These are phyloP conservation scores for Sternarchorhynchus goeldii DNA, from an alignment of 2,797 vertebrate genomes.

Conservation along the genomic window DNA sequence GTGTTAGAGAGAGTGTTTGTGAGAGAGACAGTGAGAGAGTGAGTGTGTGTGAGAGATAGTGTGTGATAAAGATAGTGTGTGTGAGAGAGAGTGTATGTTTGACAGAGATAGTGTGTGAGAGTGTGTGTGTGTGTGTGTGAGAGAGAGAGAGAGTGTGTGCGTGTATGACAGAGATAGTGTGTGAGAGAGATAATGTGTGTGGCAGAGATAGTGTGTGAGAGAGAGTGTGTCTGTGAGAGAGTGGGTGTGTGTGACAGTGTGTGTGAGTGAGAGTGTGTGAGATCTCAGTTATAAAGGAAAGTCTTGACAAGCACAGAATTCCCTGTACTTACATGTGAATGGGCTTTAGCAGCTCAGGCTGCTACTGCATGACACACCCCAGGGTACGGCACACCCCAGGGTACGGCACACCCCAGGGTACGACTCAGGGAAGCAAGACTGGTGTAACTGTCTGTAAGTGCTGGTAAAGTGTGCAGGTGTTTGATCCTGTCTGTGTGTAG, in stretches of 20 bases:
- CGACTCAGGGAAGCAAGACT: too few species aligned
- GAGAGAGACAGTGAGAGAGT: not conserved
- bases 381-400: too few species aligned
- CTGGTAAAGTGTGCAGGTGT: too few species aligned
- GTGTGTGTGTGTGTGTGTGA: conserved; percentile 40
- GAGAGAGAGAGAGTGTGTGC: not conserved
- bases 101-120: not conserved
- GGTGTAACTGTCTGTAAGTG: too few species aligned
- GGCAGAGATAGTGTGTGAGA: not conserved
- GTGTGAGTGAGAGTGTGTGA: conserved; percentile 25
- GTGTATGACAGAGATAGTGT: too few species aligned
- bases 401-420: too few species aligned
- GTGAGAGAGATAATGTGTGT: not conserved
- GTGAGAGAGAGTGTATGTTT: not conserved
- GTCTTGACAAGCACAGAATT: conserved; percentile 35
- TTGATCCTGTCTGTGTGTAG: too few species aligned
- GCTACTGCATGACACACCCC: conserved; percentile 10
- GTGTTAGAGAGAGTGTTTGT: conserved; percentile 9
- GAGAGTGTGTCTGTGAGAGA: not conserved
- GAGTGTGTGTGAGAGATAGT: conserved; percentile 9
- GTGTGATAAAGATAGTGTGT: not conserved
- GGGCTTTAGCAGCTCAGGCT: conserved; percentile 36
- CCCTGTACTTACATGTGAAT: conserved; percentile 32
- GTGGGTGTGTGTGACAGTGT: conserved; percentile 31
- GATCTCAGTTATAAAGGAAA: conserved; percentile 57